A percentile compares a stretch with the other conserved stretches of the same genome.
These are phyloP conservation scores for Ephialtes manifestator DNA, from an alignment of 2,888 invertebrate genomes.

Conservation along the genomic window DNA sequence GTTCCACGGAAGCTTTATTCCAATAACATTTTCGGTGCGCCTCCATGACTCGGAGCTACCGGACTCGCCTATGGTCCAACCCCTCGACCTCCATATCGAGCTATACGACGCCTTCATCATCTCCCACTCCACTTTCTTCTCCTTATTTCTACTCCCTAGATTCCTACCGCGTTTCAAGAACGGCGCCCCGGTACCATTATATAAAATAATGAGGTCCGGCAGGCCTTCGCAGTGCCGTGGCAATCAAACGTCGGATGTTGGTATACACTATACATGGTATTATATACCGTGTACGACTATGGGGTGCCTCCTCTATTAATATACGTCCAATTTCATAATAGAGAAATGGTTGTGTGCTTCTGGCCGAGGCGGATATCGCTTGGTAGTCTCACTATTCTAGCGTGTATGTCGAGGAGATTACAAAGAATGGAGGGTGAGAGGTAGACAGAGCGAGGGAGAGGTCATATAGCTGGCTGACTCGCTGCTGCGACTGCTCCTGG, in stretches of 20 bases:
- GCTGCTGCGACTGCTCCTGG: conserved; percentile 23
- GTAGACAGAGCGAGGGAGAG: conserved; percentile 7
- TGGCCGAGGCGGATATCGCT: conserved; percentile 16
- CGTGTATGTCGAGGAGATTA: conserved; percentile 30
- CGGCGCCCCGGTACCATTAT: conserved; percentile 35
- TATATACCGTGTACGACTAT: conserved; percentile 15
- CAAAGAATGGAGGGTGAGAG: conserved; percentile 35
- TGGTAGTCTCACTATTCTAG: conserved; percentile 29
- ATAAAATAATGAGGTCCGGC: conserved; percentile 56
- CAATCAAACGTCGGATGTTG: conserved; percentile 57
- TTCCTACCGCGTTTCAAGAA: conserved; percentile 41
- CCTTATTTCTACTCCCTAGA: conserved; percentile 45
- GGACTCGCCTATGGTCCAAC: conserved; percentile 62
- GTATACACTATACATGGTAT: conserved; percentile 24
- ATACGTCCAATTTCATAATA: conserved; percentile 68
- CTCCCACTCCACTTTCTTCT: conserved; percentile 26
- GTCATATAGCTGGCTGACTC: conserved; percentile 11
- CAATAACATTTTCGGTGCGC: conserved; percentile 70
- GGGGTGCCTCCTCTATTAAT: conserved; percentile 54
- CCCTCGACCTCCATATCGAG: conserved; percentile 58
- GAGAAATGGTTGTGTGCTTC: conserved; percentile 53
- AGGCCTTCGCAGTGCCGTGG: conserved; percentile 34
- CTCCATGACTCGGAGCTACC: conserved; percentile 63
- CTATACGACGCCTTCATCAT: conserved; percentile 49
- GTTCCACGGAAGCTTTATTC: conserved; percentile 67